phyloP scores from a whole-genome alignment of 2,888 invertebrate genomes.

The Nephrotoma appendiculata region DNA sequence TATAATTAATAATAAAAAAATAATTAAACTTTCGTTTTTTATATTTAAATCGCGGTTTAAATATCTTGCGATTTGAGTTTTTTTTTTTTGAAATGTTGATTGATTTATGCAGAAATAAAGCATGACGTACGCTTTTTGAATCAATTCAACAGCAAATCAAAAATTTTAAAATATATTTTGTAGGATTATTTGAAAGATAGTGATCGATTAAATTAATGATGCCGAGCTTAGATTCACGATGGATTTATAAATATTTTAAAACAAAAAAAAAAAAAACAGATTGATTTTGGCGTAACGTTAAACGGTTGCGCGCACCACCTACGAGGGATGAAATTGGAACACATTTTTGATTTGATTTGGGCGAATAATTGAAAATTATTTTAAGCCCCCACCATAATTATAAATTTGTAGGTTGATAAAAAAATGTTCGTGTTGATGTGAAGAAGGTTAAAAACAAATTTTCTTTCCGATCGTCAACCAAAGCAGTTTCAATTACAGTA shows the following conservation, averaged over 20 bases:
- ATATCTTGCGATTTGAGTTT: not conserved
- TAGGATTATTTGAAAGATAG: not conserved
- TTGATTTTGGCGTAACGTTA: not conserved
- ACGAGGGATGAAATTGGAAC: not conserved
- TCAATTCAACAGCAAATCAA: not conserved
- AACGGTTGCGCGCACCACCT: not conserved
- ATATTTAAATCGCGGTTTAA: not conserved
- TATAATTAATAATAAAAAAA: not conserved
- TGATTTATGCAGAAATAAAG: not conserved
- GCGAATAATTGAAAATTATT: not conserved
- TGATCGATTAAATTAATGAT: not conserved
- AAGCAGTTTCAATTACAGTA: not conserved
- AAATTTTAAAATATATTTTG: not conserved
- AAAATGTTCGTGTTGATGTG: no score
- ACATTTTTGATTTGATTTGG: not conserved
- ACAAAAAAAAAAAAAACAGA: not conserved
- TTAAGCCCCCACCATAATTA: not conserved
- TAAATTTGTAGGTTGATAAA: not conserved
- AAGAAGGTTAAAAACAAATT: not conserved
- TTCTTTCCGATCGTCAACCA: not conserved
- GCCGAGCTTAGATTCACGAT: not conserved
- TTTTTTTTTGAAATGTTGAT: not conserved
- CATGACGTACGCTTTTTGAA: not conserved
- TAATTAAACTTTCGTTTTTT: not conserved
- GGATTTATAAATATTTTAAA: not conserved